Percentiles rank a stretch among this genome's conserved stretches.
phyloP scores from a whole-genome alignment of 2,888 invertebrate genomes.

The Lamproptera curius region DNA sequence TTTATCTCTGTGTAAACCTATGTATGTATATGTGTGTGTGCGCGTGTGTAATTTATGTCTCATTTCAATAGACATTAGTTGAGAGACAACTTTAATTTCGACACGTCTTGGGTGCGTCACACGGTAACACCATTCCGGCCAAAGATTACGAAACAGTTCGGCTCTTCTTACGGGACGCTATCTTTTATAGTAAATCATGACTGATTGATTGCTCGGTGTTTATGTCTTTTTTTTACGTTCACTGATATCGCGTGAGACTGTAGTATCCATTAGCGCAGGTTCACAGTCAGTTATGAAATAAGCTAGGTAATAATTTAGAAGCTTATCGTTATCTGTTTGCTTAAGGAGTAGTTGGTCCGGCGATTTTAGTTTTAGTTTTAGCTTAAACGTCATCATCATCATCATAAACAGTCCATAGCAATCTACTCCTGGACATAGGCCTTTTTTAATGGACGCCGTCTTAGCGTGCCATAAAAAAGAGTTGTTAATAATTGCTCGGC shows the following conservation, averaged over 20 bases:
- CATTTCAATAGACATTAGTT: slow-evolving; percentile 27
- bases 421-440: no score
- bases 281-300: not conserved
- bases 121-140: slow-evolving; percentile 28
- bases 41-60: slow-evolving; percentile 24
- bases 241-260: not conserved
- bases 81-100: slow-evolving; percentile 16
- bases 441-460: no score
- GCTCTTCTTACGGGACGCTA: slow-evolving; percentile 21
- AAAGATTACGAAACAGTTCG: slow-evolving; percentile 31
- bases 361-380: no score
- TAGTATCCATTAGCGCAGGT: not conserved
- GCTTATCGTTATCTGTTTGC: no score
- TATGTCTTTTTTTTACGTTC: not conserved
- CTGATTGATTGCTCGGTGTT: not conserved
- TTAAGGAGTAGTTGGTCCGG: no score
- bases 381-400: no score
- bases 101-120: slow-evolving; percentile 27
- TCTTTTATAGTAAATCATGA: not conserved
- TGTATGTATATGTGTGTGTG: not conserved
- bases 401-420: no score
- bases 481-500: no score
- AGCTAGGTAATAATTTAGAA: no score
- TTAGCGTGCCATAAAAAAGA: no score
- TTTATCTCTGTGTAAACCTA: not conserved